A percentile compares a stretch with the other conserved stretches of the same genome.
Evolutionary conservation across 2,797 vertebrate species (phyloP).

Genomic region (Alca torda): DNA sequence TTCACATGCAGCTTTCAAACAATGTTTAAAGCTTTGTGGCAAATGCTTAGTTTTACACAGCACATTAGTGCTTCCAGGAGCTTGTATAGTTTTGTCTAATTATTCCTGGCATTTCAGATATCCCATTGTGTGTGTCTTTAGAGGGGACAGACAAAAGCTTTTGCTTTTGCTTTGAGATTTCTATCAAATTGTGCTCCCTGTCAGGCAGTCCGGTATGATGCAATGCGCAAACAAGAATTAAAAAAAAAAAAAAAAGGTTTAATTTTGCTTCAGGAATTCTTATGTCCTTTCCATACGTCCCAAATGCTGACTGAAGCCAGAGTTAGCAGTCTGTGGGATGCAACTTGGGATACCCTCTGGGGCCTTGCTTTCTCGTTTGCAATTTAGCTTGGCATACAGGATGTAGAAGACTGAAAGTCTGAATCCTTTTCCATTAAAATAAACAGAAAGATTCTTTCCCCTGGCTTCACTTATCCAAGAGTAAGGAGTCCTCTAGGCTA

Average conservation of each 20-base stretch:
- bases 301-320: neutral
- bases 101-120: constrained; percentile 69
- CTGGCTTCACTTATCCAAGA: neutral
- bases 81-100: constrained; percentile 60
- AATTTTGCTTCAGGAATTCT: neutral
- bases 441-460: neutral
- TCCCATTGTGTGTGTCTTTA: constrained; percentile 27
- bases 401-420: neutral
- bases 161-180: constrained; percentile 20
- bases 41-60: constrained; percentile 26
- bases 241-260: neutral
- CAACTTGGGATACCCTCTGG: neutral
- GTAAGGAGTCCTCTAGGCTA: neutral
- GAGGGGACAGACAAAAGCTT: constrained; percentile 35
- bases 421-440: neutral
- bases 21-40: constrained; percentile 32
- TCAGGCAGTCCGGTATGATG: neutral
- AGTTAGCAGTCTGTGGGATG: neutral
- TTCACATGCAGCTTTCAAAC: constrained; percentile 39
- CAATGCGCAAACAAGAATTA: neutral
- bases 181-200: neutral
- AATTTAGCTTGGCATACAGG: neutral
- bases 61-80: constrained; percentile 38
- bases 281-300: neutral
- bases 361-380: neutral